phyloP scores from a whole-genome alignment of 2,797 vertebrate genomes.

The Lemur catta region DNA sequence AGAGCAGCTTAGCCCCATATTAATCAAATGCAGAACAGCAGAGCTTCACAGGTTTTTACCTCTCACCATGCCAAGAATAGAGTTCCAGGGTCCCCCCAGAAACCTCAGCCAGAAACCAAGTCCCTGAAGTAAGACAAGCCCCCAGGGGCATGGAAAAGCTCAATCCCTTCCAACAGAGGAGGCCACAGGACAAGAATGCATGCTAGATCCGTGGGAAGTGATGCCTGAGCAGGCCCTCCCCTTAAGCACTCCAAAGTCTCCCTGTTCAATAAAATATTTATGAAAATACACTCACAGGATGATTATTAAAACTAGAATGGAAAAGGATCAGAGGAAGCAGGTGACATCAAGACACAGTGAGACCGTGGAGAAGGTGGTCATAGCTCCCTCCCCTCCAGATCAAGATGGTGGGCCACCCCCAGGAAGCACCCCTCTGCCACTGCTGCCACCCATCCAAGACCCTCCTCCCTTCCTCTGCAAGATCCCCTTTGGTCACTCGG shows the following conservation, averaged over 20 bases:
- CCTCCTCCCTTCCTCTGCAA: neutral
- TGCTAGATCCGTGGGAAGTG: neutral
- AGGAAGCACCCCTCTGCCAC: neutral
- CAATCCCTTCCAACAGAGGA: neutral
- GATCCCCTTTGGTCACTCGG: neutral
- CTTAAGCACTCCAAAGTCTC: neutral
- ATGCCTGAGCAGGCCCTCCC: neutral
- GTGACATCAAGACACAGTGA: neutral
- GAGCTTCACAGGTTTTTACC: neutral
- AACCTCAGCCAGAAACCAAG: neutral
- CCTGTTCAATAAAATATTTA: neutral
- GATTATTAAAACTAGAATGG: neutral
- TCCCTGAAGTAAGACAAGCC: neutral
- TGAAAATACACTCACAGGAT: neutral
- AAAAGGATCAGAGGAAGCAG: neutral
- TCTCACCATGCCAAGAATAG: neutral
- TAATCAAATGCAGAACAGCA: neutral
- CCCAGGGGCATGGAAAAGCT: neutral
- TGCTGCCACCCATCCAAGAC: fast-evolving
- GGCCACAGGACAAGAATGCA: neutral
- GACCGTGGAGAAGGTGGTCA: neutral
- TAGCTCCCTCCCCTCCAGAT: neutral
- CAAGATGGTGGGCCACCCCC: neutral
- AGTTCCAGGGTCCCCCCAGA: neutral
- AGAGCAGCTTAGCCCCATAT: neutral